Evolutionary conservation across 2,113 vertebrate genomes (phyloP).

Genomic region (Sakesphorus luctuosus): DNA sequence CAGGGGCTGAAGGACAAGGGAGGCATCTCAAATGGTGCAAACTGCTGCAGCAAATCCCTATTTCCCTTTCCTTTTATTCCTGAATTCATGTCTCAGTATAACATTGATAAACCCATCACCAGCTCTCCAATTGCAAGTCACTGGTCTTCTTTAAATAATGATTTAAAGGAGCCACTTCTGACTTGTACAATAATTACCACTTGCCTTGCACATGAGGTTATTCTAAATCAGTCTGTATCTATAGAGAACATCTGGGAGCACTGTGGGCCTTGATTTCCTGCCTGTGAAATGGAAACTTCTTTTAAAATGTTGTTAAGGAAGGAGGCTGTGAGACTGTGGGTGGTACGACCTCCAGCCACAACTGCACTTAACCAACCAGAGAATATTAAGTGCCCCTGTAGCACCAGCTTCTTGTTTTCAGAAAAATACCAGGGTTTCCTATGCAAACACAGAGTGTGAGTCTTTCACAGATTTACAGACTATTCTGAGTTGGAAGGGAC

Average conservation of each 20-base stretch:
- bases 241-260: neutral
- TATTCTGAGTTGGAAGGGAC: too few species aligned
- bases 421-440: neutral
- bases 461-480: too few species aligned
- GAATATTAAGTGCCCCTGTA: neutral
- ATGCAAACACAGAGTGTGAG: neutral
- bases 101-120: neutral
- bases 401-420: neutral
- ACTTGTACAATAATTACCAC: neutral
- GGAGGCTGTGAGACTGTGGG: neutral
- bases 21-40: neutral
- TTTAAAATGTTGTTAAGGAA: neutral
- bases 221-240: neutral
- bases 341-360: neutral
- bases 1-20: neutral
- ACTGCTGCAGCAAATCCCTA: neutral
- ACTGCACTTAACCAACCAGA: neutral
- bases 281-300: neutral
- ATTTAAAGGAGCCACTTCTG: neutral
- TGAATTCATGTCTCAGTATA: neutral
- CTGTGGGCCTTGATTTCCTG: neutral
- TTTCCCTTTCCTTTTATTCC: neutral
- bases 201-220: neutral
- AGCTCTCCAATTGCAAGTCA: neutral
- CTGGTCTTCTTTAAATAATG: neutral